These are phyloP conservation scores for Thyatira batis DNA, from an alignment of 2,888 invertebrate species.

Conservation along the genomic window DNA sequence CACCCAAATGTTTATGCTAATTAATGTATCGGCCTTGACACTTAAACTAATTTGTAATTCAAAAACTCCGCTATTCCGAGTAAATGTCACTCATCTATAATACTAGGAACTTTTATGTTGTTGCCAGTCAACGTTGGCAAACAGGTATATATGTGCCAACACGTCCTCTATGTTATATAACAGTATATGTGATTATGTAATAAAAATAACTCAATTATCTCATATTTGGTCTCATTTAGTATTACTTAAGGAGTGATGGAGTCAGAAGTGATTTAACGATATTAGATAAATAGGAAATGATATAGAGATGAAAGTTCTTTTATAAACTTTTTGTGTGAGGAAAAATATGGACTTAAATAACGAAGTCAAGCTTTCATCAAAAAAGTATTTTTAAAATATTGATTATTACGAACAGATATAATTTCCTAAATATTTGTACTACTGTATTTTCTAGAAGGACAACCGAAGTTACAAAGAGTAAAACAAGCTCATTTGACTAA, in stretches of 20 bases:
- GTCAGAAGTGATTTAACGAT: background rate
- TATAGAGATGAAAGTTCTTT: too few relatives aligned
- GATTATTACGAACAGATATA: too few relatives aligned
- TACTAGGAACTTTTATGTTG: slow-evolving; percentile 1
- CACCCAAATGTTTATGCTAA: slow-evolving; percentile 20
- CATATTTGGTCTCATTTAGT: slow-evolving; percentile 22
- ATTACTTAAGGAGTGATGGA: background rate
- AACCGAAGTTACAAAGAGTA: slow-evolving; percentile 31
- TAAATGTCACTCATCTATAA: slow-evolving; percentile 39
- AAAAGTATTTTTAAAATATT: too few relatives aligned
- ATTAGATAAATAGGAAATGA: too few relatives aligned
- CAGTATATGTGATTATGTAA: slow-evolving; percentile 48
- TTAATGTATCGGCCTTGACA: slow-evolving; percentile 45
- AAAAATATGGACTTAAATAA: too few relatives aligned
- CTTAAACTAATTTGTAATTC: slow-evolving; percentile 42
- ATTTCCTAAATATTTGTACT: too few relatives aligned
- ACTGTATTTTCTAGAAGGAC: slow-evolving; percentile 3
- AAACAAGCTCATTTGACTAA: slow-evolving; percentile 30
- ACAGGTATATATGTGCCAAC: slow-evolving; percentile 37
- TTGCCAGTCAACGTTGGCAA: slow-evolving; percentile 4
- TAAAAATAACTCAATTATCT: slow-evolving; percentile 44
- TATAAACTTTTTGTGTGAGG: too few relatives aligned
- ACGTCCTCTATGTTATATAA: slow-evolving; percentile 44
- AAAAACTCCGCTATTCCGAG: slow-evolving; percentile 32
- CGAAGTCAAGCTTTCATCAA: too few relatives aligned